These are phyloP conservation scores for Eciton burchellii DNA, from an alignment of 1,140 invertebrate species.

Conservation along the genomic window DNA sequence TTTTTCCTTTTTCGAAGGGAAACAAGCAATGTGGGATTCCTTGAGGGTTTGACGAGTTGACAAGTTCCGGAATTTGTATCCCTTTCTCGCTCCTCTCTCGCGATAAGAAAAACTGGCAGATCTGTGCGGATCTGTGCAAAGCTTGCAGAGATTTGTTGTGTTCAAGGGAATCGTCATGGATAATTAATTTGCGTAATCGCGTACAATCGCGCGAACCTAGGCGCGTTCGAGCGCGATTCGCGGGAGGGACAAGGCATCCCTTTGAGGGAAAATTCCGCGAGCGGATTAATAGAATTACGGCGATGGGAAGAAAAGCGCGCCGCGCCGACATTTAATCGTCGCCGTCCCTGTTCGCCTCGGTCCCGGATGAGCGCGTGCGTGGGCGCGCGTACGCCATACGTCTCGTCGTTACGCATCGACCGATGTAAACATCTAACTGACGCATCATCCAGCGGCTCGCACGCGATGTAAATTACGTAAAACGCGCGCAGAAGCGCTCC, in stretches of 20 bases:
- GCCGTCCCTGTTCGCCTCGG: conserved; percentile 51
- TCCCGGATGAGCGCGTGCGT: conserved; percentile 55
- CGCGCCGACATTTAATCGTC: conserved; percentile 46
- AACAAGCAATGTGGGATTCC: too few relatives aligned
- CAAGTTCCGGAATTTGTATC: too few relatives aligned
- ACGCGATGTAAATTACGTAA: conserved; percentile 63
- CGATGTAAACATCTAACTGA: conserved; percentile 40
- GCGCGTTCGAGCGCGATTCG: background rate
- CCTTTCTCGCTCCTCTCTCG: too few relatives aligned
- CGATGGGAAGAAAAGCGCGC: conserved; percentile 33
- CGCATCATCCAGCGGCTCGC: conserved; percentile 44
- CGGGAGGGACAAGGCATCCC: background rate
- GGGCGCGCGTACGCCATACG: conserved; percentile 41
- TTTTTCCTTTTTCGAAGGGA: too few relatives aligned
- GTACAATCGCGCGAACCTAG: conserved; percentile 10
- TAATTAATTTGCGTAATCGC: too few relatives aligned
- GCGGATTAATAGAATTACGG: conserved; percentile 29
- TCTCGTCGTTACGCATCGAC: conserved; percentile 46
- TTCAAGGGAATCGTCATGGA: background rate
- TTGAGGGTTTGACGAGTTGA: too few relatives aligned
- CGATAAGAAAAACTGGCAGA: too few relatives aligned
- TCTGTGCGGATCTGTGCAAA: background rate
- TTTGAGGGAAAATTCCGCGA: conserved; percentile 48
- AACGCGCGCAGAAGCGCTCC: conserved; percentile 57
- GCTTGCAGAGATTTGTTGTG: background rate